Percentiles rank a stretch among this genome's conserved stretches.
Conservation (phyloP, 2,797 vertebrate genomes). For the Notamacropus eugenii region DNA sequence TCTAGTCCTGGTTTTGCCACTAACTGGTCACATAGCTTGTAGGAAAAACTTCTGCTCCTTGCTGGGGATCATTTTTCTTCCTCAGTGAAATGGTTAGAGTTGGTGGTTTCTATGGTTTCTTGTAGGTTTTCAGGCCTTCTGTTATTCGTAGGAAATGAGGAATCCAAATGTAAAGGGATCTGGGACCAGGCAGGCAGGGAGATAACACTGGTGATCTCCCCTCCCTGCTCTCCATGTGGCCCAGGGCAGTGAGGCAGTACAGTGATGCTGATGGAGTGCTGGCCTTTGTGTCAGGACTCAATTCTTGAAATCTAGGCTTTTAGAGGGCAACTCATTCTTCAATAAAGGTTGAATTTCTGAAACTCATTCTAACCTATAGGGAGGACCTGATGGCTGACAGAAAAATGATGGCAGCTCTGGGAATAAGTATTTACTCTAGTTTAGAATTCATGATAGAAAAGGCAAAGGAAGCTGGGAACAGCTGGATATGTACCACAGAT, state of each 20-base stretch:
- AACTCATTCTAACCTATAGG: neutral
- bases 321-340: neutral
- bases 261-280: neutral
- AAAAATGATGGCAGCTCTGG: neutral
- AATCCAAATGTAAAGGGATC: neutral
- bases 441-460: neutral
- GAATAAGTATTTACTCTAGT: neutral
- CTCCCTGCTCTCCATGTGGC: too few species aligned
- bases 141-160: neutral
- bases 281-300: neutral
- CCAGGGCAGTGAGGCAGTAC: neutral
- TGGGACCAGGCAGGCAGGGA: neutral
- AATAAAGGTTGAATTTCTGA: neutral
- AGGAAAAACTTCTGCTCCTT: neutral
- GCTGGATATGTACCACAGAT: neutral
- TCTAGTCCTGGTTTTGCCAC: neutral
- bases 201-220: neutral
- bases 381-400: neutral
- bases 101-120: neutral
- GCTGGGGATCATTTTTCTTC: neutral
- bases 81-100: neutral
- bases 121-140: neutral
- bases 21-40: neutral
- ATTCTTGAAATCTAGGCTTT: neutral
- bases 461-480: neutral